Percentiles rank a stretch among this genome's conserved stretches.
These are phyloP conservation scores for Agrilus cyanescens DNA, from an alignment of 2,888 invertebrate species.

Conservation along the genomic window DNA sequence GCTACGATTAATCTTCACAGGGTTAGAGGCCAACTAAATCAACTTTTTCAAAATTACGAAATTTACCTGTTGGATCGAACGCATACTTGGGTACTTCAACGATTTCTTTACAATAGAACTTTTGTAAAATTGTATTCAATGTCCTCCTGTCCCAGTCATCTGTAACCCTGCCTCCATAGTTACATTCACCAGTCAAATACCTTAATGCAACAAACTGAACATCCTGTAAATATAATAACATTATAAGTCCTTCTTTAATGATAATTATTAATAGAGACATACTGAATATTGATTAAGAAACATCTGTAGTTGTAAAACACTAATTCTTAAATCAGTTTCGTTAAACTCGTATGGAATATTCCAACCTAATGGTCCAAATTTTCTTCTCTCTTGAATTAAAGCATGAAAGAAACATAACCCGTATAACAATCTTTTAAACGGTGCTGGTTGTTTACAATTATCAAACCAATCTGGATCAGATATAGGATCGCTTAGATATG, in stretches of 20 bases:
- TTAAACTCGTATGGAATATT: slow-evolving; percentile 94
- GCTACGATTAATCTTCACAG: no score
- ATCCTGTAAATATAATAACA: slow-evolving; percentile 37
- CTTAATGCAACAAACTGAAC: slow-evolving; percentile 76
- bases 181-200: slow-evolving; percentile 90
- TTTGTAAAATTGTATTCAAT: slow-evolving; percentile 66
- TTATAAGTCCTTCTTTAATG: not conserved
- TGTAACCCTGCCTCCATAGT: slow-evolving; percentile 92
- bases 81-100: slow-evolving; percentile 51
- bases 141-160: slow-evolving; percentile 91
- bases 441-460: slow-evolving; percentile 60
- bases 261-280: slow-evolving; percentile 18
- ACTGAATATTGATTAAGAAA: slow-evolving; percentile 70
- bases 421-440: slow-evolving; percentile 77
- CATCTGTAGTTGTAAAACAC: slow-evolving; percentile 78
- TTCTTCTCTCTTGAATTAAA: slow-evolving; percentile 77
- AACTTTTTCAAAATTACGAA: no score
- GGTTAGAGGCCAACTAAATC: no score
- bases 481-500: slow-evolving; percentile 77
- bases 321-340: slow-evolving; percentile 85
- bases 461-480: slow-evolving; percentile 82
- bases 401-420: slow-evolving; percentile 92
- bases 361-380: slow-evolving; percentile 92
- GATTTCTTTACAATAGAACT: slow-evolving; percentile 64
- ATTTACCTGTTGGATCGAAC: slow-evolving; percentile 52